Base-by-base conservation (phyloP, 2,888 invertebrate genomes). In the Drosophila pseudotalamancana region DNA sequence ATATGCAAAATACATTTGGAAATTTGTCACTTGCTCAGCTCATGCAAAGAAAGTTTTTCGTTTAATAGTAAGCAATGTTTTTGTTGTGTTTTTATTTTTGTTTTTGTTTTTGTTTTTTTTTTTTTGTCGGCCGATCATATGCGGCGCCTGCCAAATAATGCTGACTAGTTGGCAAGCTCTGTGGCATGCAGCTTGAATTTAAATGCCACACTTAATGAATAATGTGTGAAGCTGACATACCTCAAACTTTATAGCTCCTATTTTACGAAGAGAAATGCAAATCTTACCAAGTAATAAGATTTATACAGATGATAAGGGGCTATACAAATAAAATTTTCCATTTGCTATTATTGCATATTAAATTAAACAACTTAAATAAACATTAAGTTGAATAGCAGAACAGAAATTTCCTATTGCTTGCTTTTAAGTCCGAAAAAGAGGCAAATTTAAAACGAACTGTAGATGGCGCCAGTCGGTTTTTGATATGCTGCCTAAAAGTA, bases 31-130 rank as follows among this genome's bases (percentile, higher is more conserved):
- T 65, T 77, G 49, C 16, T 19, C 43, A 56, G 25, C 46, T 21
- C n/a, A n/a, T 37, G 39, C 37, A 53, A 84, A 83, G 84, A 82
- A 82, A 82, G 84, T 82, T 77, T 83, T 76, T 65, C 51, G 54
- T 68, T 49, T 65, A 65, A 72, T 65, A 57, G 61, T 73, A 57
- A 34, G 54, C 61, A 72, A 69, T 65, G 69, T 49, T 45, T 27
- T 19, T 29, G 27, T 43, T 43, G 50, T 14, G 16, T 43, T 60
- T 39, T 53, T 49, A 8, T 27, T 49, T 37, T 59, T 59, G 51
- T n/a, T 6, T 54, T 25, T 6, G 16, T 25, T 37, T 55, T 64
- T 40, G 32, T 19, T 45, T 35, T 50, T 63, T 37, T 49, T 50
- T 46, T 25, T 46, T 34, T 34, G 61, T 35, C 37, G 40, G 46